phyloP scores from a whole-genome alignment of 1,140 invertebrate genomes.

The Drosophila aff. region DNA sequence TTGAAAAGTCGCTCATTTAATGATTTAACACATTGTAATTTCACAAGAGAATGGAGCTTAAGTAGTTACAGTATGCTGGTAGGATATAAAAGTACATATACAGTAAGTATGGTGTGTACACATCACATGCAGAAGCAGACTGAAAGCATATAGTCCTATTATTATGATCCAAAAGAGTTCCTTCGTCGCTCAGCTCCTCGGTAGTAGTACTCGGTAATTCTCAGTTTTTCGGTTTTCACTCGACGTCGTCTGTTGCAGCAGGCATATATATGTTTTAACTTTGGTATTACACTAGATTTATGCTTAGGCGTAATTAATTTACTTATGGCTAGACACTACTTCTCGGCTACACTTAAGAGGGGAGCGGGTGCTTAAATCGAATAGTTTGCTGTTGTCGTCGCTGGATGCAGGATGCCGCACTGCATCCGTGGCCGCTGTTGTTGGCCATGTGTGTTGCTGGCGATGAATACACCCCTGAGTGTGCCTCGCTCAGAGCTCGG shows the following conservation, averaged over 20 bases:
- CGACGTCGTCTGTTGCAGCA: conserved; percentile 6
- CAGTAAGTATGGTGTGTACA: conserved; percentile 61
- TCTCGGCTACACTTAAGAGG: conserved; percentile 63
- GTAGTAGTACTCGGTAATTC: conserved; percentile 1
- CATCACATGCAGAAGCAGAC: conserved; percentile 57
- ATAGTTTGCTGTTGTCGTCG: conserved; percentile 65
- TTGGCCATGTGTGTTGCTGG: conserved; percentile 13
- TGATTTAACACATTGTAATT: conserved; percentile 67
- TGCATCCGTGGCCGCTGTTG: conserved; percentile 14
- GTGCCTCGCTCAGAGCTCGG: neutral
- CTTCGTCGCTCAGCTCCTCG: neutral
- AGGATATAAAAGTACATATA: conserved; percentile 59
- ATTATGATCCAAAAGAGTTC: conserved; percentile 12
- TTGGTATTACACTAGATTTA: conserved; percentile 84
- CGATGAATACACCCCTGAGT: conserved; percentile 18
- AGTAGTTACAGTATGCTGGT: conserved; percentile 59
- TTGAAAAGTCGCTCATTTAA: conserved; percentile 69
- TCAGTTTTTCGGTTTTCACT: conserved; percentile 5
- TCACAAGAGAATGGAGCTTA: conserved; percentile 74
- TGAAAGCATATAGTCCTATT: conserved; percentile 8
- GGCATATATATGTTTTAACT: conserved; percentile 66
- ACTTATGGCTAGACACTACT: conserved; percentile 72
- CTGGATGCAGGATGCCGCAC: conserved; percentile 23
- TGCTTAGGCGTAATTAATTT: conserved; percentile 80
- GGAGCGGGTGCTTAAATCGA: conserved; percentile 68